Evolutionary conservation across 2,888 invertebrate genomes (phyloP), one percentile per base, ranked within the genome.

Genomic region (Ormyrus thymus): DNA sequence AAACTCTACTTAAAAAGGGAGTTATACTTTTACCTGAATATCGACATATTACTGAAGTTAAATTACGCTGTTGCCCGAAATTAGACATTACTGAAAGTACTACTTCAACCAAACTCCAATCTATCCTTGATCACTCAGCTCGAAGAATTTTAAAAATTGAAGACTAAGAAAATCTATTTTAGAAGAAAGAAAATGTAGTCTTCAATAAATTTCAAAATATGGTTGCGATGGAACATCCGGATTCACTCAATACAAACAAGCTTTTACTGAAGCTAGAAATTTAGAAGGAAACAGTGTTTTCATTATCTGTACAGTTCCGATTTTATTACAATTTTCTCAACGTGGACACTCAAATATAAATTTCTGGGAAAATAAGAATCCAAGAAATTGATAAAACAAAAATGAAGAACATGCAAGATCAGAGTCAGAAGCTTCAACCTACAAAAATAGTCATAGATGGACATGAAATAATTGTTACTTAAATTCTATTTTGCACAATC

Each of bases 141-240:
- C 4, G 15, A 15, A 58, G 58, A 11, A 58, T 70, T n/a, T 29
- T 56, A 45, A 29, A 70, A 45, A n/a, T 56, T 45, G 45, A 70
- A 43, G 13, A 48, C 29, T 9, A 15, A 7, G 15, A 58, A 58
- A 56, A 56, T 56, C 6, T 11, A 56, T 56, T 10, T 6, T 56
- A 11, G n/a, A 56, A 11, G 11, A 56, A 56, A 7, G 11, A 11
- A 56, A 15, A 58, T 15, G 6, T 58, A 9, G 6, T 56, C 8
- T 70, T 48, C 2, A 70, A 58, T 58, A 58, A 53, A 58, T 58
- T 8, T 70, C 58, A 45, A 70, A 70, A 46, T 70, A 70, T 70
- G 58, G 70, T 58, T 70, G 70, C 45, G 70, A 70, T 56, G 70
- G 70, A 48, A 70, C 58, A 43, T 70, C 71, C 4, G 71, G 71